phyloP scores from a whole-genome alignment of 2,113 vertebrate genomes.

The Vicugna pacos region DNA sequence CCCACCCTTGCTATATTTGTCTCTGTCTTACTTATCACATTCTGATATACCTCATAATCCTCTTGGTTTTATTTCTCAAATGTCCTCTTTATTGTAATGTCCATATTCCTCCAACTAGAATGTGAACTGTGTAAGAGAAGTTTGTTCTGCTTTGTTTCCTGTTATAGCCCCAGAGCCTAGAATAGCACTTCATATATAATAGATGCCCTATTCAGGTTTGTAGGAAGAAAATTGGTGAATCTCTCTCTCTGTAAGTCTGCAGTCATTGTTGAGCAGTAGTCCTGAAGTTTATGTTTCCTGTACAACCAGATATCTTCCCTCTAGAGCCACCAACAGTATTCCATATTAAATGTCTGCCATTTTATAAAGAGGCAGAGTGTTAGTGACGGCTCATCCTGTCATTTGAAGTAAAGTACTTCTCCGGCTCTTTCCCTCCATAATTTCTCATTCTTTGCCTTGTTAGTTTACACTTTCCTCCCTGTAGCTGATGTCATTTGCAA shows the following conservation, averaged over 20 bases:
- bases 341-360: background rate
- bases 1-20: background rate
- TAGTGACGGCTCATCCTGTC: background rate
- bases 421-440: background rate
- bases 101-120: background rate
- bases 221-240: background rate
- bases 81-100: background rate
- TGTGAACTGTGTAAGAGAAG: background rate
- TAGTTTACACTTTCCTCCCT: slow-evolving; percentile 19
- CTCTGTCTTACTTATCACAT: background rate
- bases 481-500: slow-evolving; percentile 50
- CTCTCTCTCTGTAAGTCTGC: background rate
- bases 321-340: background rate
- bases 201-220: background rate
- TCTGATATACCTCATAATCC: background rate
- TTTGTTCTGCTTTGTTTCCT: background rate
- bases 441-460: slow-evolving; percentile 13
- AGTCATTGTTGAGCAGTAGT: background rate
- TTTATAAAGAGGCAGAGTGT: background rate
- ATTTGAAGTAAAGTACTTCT: background rate
- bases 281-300: background rate
- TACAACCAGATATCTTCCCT: background rate
- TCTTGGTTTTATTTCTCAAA: too few species aligned
- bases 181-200: background rate
- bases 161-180: background rate